Evolutionary conservation across 2,888 invertebrate genomes (phyloP).

Genomic region (Nipponacmea schrenckii): DNA sequence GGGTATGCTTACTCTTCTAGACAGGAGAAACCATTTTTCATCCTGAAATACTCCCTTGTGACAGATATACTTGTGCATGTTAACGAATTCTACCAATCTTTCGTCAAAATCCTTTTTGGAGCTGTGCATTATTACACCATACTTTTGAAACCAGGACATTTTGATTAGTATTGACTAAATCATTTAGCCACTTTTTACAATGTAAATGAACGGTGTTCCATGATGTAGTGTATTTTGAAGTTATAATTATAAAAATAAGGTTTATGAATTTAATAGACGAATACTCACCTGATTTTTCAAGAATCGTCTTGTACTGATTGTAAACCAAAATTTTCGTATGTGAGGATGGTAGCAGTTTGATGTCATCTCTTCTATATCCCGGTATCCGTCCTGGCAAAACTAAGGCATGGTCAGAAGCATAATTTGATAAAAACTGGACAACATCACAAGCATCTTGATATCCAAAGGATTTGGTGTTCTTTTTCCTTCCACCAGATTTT

Average conservation of each 20-base stretch:
- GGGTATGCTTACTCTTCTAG: too few species aligned
- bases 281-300: neutral
- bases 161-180: too few species aligned
- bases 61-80: too few species aligned
- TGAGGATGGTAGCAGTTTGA: constrained; percentile 19
- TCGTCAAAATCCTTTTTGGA: neutral
- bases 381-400: constrained; percentile 26
- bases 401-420: constrained; percentile 27
- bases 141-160: too few species aligned
- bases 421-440: constrained; percentile 23
- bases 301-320: neutral
- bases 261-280: neutral
- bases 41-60: too few species aligned
- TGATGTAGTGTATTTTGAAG: neutral
- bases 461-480: constrained; percentile 9
- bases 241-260: neutral
- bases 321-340: constrained; percentile 14
- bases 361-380: constrained; percentile 23
- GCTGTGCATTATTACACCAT: too few species aligned
- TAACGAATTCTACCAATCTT: neutral
- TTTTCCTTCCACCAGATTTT: constrained; percentile 14
- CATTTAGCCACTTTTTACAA: too few species aligned
- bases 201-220: too few species aligned
- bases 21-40: too few species aligned
- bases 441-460: constrained; percentile 19